Percentiles rank a stretch among this genome's conserved stretches.
Conservation (phyloP, 2,113 vertebrate genomes). For the Centropus unirufus region DNA sequence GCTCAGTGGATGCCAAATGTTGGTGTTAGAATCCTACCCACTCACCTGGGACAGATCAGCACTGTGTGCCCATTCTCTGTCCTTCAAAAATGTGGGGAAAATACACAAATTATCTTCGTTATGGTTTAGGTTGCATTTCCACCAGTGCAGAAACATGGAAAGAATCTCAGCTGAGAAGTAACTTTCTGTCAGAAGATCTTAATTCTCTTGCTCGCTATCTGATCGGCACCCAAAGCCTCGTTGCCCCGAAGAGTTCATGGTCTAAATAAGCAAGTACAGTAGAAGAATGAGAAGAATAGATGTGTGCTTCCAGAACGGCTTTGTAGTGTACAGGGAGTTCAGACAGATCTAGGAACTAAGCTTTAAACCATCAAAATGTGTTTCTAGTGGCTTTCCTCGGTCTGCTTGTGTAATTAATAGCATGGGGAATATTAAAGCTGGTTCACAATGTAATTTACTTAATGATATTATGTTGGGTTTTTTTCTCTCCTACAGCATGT, state of each 20-base stretch:
- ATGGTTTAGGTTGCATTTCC: not conserved
- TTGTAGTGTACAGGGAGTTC: not conserved
- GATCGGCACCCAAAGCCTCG: not conserved
- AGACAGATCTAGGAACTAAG: not conserved
- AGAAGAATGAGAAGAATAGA: not conserved
- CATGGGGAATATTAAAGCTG: not conserved
- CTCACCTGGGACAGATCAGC: not conserved
- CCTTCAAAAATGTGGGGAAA: not conserved
- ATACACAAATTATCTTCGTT: not conserved
- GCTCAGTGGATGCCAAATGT: not conserved
- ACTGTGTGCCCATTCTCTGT: not conserved
- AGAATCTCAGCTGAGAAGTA: not conserved
- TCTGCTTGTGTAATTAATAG: not conserved
- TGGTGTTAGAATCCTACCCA: not conserved
- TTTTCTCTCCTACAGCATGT: not conserved
- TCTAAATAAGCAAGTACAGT: not conserved
- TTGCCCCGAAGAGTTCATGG: not conserved
- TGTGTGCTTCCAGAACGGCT: not conserved
- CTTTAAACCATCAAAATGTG: not conserved
- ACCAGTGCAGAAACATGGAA: not conserved
- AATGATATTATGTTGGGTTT: not conserved
- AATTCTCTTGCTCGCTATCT: not conserved
- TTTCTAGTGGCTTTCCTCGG: not conserved
- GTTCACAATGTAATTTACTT: constrained; percentile 4
- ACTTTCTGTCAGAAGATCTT: not conserved